Evolutionary conservation across 2,888 invertebrate genomes (phyloP).

Genomic region (Crioceris asparagi): DNA sequence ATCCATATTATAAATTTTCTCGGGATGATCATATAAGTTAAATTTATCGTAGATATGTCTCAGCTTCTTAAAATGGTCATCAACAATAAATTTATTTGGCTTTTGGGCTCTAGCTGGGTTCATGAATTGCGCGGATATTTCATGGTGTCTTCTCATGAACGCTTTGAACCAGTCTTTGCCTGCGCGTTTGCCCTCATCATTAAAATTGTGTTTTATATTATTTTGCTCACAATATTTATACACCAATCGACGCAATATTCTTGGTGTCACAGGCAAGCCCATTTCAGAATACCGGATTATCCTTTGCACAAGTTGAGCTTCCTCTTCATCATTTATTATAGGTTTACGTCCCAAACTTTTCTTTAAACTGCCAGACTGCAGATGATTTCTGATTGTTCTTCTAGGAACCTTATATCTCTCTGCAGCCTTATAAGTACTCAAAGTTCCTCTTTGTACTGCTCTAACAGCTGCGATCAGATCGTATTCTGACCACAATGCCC

Average conservation of each 20-base stretch:
- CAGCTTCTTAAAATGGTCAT: constrained; percentile 19
- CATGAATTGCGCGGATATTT: constrained; percentile 17
- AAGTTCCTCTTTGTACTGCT: no score
- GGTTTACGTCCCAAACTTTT: background rate
- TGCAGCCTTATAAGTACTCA: no score
- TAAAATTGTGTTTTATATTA: constrained; percentile 1
- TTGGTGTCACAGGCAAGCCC: constrained; percentile 1
- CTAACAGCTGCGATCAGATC: no score
- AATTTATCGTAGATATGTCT: background rate
- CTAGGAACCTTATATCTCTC: background rate
- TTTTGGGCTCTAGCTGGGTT: constrained; percentile 24
- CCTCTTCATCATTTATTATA: background rate
- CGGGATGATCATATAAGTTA: constrained; percentile 12
- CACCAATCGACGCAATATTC: background rate
- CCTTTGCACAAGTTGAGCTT: background rate
- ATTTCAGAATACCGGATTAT: constrained; percentile 1
- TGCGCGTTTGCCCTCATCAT: background rate
- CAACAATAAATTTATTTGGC: constrained; percentile 18
- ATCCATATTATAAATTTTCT: constrained; percentile 23
- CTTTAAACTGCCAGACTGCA: constrained; percentile 5
- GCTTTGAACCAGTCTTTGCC: constrained; percentile 4
- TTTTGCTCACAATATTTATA: background rate
- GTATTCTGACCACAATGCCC: no score
- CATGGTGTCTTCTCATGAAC: constrained; percentile 2
- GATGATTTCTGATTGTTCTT: background rate